These are phyloP conservation scores for Diorhabda elongata DNA, from an alignment of 1,140 invertebrate genomes.

Conservation along the genomic window DNA sequence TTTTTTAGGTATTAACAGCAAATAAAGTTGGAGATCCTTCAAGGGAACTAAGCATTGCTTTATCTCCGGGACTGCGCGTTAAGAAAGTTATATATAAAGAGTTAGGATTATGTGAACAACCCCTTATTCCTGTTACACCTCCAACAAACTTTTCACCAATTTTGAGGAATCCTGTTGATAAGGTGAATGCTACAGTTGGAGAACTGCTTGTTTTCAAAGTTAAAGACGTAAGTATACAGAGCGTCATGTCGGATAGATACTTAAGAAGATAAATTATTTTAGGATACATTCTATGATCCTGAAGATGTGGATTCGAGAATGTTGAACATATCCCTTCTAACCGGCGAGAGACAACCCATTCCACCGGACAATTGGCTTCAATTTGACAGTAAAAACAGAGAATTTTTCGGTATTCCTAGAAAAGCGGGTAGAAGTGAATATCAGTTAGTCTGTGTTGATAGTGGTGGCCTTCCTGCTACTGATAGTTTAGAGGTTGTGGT, in stretches of 20 bases:
- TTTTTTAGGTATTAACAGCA: constrained; percentile 55
- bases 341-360: constrained; percentile 64
- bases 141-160: constrained; percentile 68
- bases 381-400: constrained; percentile 82
- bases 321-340: constrained; percentile 69
- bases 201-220: constrained; percentile 75
- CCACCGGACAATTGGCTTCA: constrained; percentile 77
- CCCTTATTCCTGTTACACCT: constrained; percentile 51
- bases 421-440: constrained; percentile 73
- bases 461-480: constrained; percentile 63
- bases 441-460: constrained; percentile 69
- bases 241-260: neutral
- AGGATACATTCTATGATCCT: constrained; percentile 87
- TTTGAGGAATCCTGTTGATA: constrained; percentile 79
- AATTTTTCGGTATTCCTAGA: constrained; percentile 80
- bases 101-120: constrained; percentile 59
- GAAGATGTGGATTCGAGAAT: constrained; percentile 74
- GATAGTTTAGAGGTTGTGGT: constrained; percentile 79
- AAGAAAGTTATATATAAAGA: constrained; percentile 59
- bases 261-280: constrained; percentile 22
- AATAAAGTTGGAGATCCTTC: constrained; percentile 55
- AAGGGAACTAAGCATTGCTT: constrained; percentile 51
- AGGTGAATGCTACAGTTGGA: constrained; percentile 73
- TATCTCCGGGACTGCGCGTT: constrained; percentile 61
- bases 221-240: constrained; percentile 57